Evolutionary conservation across 2,797 vertebrate species (phyloP).

Genomic region (Cossypha niveicapilla): DNA sequence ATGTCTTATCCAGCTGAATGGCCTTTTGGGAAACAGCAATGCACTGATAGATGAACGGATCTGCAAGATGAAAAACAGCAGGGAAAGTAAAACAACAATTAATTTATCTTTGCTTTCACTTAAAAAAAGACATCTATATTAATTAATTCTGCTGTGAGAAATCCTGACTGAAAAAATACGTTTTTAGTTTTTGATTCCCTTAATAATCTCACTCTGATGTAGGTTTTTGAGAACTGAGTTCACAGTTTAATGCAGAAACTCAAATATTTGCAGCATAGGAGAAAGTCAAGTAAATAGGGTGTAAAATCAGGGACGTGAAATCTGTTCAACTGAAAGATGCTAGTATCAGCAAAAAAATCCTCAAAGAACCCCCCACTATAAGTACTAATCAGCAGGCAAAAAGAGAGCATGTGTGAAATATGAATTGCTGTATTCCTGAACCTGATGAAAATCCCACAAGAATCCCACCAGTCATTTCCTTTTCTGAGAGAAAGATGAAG

Average conservation of each 20-base stretch:
- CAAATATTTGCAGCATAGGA: conserved; percentile 37
- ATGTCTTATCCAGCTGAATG: conserved; percentile 94
- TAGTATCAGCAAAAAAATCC: background rate
- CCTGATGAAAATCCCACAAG: background rate
- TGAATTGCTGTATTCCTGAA: background rate
- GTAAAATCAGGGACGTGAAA: conserved; percentile 26
- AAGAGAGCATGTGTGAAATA: background rate
- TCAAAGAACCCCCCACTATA: background rate
- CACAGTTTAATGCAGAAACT: conserved; percentile 12
- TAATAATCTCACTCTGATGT: background rate
- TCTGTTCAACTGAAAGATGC: conserved; percentile 22
- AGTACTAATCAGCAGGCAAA: background rate
- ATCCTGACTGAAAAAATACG: background rate
- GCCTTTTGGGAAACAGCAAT: conserved; percentile 84
- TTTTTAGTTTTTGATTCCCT: background rate
- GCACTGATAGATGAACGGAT: conserved; percentile 91
- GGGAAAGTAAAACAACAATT: background rate
- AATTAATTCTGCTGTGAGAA: background rate
- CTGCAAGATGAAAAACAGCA: conserved; percentile 70
- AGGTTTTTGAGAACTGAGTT: background rate
- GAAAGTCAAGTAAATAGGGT: conserved; percentile 25
- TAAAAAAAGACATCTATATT: background rate
- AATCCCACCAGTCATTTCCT: background rate
- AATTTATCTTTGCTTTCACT: background rate
- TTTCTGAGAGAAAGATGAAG: background rate